A percentile compares a stretch with the other conserved stretches of the same genome.
These are phyloP conservation scores for Harpagifer antarcticus DNA, from an alignment of 2,797 vertebrate genomes.

Conservation along the genomic window DNA sequence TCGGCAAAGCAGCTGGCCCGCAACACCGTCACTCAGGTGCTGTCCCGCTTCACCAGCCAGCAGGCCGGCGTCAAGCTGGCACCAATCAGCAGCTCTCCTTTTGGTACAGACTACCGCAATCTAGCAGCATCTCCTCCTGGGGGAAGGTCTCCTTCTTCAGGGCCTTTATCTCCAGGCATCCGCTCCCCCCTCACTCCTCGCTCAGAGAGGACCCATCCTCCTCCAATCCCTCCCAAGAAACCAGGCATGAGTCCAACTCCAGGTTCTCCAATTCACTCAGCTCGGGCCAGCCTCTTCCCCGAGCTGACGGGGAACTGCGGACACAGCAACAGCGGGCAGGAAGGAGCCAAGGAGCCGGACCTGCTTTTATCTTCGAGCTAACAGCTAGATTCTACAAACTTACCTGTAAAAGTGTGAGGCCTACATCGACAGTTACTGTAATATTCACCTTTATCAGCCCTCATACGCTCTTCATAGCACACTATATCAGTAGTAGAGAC, in stretches of 20 bases:
- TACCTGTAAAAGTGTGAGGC: constrained; percentile 17
- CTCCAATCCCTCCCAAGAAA: constrained; percentile 93
- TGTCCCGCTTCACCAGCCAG: constrained; percentile 96
- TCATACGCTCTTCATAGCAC: constrained; percentile 14
- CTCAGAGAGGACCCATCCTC: constrained; percentile 90
- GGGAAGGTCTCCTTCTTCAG: constrained; percentile 78
- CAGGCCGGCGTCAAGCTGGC: constrained; percentile 89
- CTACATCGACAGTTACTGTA: constrained; percentile 29
- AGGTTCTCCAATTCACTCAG: constrained; percentile 82
- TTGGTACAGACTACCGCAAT: constrained; percentile 96
- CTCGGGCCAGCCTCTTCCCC: constrained; percentile 81
- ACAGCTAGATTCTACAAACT: constrained; percentile 43
- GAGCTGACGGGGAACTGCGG: constrained; percentile 90
- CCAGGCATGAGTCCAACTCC: constrained; percentile 91
- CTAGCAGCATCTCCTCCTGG: constrained; percentile 86
- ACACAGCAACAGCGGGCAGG: constrained; percentile 82
- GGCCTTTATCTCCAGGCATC: constrained; percentile 90
- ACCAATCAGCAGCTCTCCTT: constrained; percentile 93
- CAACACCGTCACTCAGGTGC: constrained; percentile 98
- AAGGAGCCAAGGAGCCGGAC: constrained; percentile 92
- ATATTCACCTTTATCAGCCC: constrained; percentile 3
- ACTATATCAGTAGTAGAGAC: constrained; percentile 14
- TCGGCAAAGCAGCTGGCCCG: constrained; percentile 96
- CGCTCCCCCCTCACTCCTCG: constrained; percentile 93
- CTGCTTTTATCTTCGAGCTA: constrained; percentile 93